A percentile compares a stretch with the other conserved stretches of the same genome.
These are phyloP conservation scores for Lacerta agilis DNA, from an alignment of 2,797 vertebrate species.

Conservation along the genomic window DNA sequence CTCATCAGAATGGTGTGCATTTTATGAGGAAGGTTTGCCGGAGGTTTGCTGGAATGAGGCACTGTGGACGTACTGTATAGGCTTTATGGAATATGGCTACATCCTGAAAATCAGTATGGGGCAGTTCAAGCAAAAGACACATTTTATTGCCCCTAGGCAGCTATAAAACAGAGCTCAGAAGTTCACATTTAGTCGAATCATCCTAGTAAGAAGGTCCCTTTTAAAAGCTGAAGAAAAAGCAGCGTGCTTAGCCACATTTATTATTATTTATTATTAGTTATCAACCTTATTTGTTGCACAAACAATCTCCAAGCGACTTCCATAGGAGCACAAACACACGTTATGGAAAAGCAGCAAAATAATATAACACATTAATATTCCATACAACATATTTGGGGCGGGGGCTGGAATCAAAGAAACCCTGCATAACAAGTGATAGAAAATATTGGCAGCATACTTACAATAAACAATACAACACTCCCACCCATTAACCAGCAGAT, in stretches of 20 bases:
- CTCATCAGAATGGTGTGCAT: background rate
- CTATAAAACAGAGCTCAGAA: background rate
- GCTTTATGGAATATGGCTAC: background rate
- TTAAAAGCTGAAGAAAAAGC: background rate
- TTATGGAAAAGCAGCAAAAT: no score
- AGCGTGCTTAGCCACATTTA: background rate
- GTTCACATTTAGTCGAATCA: constrained; percentile 4
- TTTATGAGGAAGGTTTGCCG: constrained; percentile 9
- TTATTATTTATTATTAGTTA: no score
- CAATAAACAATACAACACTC: no score
- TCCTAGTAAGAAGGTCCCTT: background rate
- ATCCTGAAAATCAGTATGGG: background rate
- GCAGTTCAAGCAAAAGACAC: background rate
- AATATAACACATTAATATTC: no score
- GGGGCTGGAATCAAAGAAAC: no score
- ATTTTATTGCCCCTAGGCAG: background rate
- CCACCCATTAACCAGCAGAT: no score
- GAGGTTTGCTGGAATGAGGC: constrained; percentile 2
- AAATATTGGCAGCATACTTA: no score
- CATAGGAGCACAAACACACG: no score
- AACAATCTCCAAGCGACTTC: no score
- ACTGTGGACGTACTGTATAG: background rate
- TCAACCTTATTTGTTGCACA: no score
- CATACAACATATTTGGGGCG: no score
- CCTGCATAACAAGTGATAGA: no score